phyloP scores from a whole-genome alignment of 2,888 invertebrate genomes.

The Acholoe squamosa region DNA sequence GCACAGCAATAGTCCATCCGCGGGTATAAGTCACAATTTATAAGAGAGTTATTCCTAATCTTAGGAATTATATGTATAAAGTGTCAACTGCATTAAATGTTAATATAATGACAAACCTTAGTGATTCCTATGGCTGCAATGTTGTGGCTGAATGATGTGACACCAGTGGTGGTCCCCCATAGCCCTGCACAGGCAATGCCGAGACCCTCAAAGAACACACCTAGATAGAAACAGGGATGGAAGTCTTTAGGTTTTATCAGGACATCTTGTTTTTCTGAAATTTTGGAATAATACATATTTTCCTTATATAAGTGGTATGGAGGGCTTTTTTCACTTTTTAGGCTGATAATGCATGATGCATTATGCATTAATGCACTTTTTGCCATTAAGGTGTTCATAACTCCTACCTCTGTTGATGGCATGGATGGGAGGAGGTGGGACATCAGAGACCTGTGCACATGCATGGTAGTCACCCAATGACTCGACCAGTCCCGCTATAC shows the following conservation, averaged over 20 bases:
- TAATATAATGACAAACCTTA: slow-evolving; percentile 87
- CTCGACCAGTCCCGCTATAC: slow-evolving; percentile 80
- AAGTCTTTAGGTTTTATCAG: too few species aligned
- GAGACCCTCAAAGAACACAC: neutral
- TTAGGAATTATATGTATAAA: too few species aligned
- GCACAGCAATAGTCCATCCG: too few species aligned
- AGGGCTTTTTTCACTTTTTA: too few species aligned
- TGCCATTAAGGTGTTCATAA: too few species aligned
- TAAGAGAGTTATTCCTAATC: too few species aligned
- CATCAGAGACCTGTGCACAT: slow-evolving; percentile 89
- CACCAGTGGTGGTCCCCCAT: slow-evolving; percentile 93
- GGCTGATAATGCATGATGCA: neutral
- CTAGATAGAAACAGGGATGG: neutral
- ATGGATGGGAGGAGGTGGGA: slow-evolving; percentile 92
- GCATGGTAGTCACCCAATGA: slow-evolving; percentile 94
- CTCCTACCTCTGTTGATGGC: slow-evolving; percentile 92
- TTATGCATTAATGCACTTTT: neutral
- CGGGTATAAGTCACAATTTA: too few species aligned
- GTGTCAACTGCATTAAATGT: too few species aligned
- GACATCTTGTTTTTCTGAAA: too few species aligned
- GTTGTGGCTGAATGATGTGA: slow-evolving; percentile 94
- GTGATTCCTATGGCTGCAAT: slow-evolving; percentile 95
- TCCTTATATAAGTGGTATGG: too few species aligned
- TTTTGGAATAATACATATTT: too few species aligned
- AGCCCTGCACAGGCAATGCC: slow-evolving; percentile 88